Percentiles rank a stretch among this genome's conserved stretches.
Conservation (phyloP, 2,113 vertebrate species). For the Piprites chloris region DNA sequence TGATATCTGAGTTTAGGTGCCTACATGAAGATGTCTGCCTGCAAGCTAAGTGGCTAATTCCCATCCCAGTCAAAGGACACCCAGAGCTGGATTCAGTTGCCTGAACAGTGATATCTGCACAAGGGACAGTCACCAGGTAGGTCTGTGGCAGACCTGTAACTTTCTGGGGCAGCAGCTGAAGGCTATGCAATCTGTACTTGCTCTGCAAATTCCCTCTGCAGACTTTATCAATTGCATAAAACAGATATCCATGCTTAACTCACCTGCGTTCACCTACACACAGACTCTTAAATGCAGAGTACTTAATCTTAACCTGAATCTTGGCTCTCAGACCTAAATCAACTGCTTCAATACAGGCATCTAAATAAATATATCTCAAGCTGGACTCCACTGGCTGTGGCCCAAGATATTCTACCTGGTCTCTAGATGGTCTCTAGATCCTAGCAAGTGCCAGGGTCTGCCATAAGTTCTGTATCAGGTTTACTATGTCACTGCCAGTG, state of each 20-base stretch:
- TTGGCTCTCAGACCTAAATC: background rate
- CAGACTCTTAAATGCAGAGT: background rate
- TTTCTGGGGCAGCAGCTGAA: background rate
- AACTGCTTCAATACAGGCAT: background rate
- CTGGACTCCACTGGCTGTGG: background rate
- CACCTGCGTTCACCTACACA: background rate
- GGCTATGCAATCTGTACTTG: background rate
- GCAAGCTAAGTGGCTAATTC: fast-evolving
- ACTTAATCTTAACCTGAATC: background rate
- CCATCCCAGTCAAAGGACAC: background rate
- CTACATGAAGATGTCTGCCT: background rate
- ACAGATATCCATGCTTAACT: background rate
- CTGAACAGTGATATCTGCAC: background rate
- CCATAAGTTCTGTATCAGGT: background rate
- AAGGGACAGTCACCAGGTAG: background rate
- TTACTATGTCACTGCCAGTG: background rate
- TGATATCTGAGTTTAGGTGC: background rate
- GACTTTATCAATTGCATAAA: background rate
- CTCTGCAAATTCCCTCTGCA: background rate
- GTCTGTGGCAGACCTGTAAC: background rate
- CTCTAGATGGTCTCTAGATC: background rate
- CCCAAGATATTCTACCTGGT: background rate
- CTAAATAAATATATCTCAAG: background rate
- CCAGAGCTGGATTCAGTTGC: background rate
- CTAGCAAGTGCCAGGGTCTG: background rate